These are phyloP conservation scores for Phocoena sinus DNA, from an alignment of 2,113 vertebrate genomes.

Conservation along the genomic window DNA sequence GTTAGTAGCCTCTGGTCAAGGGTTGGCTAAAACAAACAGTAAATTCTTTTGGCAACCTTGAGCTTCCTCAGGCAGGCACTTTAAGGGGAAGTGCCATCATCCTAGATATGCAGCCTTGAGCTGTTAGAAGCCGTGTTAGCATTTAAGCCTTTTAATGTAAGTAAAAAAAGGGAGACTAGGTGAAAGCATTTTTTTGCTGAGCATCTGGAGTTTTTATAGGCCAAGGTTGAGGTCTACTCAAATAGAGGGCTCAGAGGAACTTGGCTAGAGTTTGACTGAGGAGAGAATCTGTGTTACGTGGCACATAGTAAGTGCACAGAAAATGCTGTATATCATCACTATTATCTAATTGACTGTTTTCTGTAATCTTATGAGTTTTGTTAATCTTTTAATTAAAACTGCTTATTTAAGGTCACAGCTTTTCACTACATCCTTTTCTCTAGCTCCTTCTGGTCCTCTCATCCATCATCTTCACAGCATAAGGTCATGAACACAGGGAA, in stretches of 20 bases:
- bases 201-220: not conserved
- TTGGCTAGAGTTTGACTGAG: not conserved
- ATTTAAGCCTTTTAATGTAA: not conserved
- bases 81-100: not conserved
- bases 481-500: not conserved
- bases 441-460: not conserved
- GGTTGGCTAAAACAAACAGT: not conserved
- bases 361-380: not conserved
- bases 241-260: not conserved
- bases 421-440: not conserved
- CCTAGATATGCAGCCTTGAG: too few species aligned
- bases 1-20: not conserved
- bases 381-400: not conserved
- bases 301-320: not conserved
- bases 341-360: too few species aligned
- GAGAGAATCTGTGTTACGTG: not conserved
- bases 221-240: not conserved
- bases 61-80: not conserved
- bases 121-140: not conserved
- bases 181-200: not conserved
- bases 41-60: not conserved
- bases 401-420: not conserved
- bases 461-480: not conserved
- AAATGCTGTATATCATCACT: not conserved
- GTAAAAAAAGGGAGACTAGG: accelerated